Evolutionary conservation across 2,113 vertebrate genomes (phyloP).

Genomic region (Capreolus pygargus): DNA sequence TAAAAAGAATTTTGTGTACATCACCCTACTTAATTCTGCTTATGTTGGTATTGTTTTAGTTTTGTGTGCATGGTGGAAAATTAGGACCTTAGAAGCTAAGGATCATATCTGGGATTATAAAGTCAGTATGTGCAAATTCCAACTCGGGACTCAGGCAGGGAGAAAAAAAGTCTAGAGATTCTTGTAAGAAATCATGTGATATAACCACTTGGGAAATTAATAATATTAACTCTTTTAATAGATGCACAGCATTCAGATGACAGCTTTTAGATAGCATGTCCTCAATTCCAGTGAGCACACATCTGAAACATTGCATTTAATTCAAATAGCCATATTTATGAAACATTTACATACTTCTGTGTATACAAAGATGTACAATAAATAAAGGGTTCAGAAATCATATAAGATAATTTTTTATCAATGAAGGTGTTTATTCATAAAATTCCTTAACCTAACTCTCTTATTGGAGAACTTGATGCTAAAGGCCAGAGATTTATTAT

Average conservation of each 20-base stretch:
- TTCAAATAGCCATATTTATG: neutral
- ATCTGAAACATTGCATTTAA: neutral
- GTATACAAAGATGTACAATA: neutral
- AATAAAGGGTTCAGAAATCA: neutral
- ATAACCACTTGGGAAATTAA: neutral
- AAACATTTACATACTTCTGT: neutral
- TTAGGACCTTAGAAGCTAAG: neutral
- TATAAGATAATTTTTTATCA: neutral
- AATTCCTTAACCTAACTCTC: neutral
- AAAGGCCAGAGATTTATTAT: neutral
- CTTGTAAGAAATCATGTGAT: neutral
- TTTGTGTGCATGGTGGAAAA: neutral
- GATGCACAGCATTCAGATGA: neutral
- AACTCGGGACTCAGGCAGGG: neutral
- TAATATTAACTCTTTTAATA: neutral
- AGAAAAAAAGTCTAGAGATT: neutral
- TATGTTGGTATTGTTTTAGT: neutral
- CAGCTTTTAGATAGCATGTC: neutral
- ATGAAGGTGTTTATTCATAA: neutral
- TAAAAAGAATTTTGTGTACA: neutral
- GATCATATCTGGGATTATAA: neutral
- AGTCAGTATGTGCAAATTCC: neutral
- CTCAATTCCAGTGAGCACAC: neutral
- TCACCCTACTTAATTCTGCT: neutral
- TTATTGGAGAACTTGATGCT: neutral